Base-by-base conservation (phyloP, 1,140 invertebrate genomes). In the Centruroides sculpturatus region DNA sequence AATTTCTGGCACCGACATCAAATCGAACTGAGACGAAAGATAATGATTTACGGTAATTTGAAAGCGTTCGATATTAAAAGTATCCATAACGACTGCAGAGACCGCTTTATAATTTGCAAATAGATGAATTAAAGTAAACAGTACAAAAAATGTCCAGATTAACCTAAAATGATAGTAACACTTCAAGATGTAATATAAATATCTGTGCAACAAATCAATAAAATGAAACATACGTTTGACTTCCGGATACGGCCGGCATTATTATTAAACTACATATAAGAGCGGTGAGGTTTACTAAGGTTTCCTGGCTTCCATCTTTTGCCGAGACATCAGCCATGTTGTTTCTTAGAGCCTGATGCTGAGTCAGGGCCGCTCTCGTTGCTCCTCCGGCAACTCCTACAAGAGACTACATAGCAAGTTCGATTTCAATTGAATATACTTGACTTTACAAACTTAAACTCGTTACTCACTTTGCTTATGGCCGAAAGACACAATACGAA, bases 261-360 rank as follows among this genome's bases (percentile, higher is more conserved):
- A 96, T 72, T 35, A 85, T 74, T 47, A 95, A 78, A 59, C 87
- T 87, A 11, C 84, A 68, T 57, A 90, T 71, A 5, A 92, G 85
- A 11, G 87, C 91, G 46, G 86, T 71, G 51, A 97, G 76, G 76
- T 97, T 96, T 1, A 97, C 91, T 66, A 90, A 81, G 0, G 92
- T 97, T 73, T 98, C 94, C 78, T 98, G 95, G 66, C 89, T 92
- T 9, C 88, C 87, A 75, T 98, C 94, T 79, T 97, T 98, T 1
- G 92, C 92, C 5, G 89, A 85, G 1, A 98, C 88, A 77, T 98
- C 81, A 3, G 87, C 94, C 73, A 94, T 81, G 75, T 98, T 98
- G 62, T 89, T 85, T 63, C 83, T 74, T 53, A 87, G 74, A 0
- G 92, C 89, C 78, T 86, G 75, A 23, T 68, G 66, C 53, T 69